A percentile compares a stretch with the other conserved stretches of the same genome.
These are phyloP conservation scores for Trachemys scripta DNA, from an alignment of 2,113 vertebrate genomes.

Conservation along the genomic window DNA sequence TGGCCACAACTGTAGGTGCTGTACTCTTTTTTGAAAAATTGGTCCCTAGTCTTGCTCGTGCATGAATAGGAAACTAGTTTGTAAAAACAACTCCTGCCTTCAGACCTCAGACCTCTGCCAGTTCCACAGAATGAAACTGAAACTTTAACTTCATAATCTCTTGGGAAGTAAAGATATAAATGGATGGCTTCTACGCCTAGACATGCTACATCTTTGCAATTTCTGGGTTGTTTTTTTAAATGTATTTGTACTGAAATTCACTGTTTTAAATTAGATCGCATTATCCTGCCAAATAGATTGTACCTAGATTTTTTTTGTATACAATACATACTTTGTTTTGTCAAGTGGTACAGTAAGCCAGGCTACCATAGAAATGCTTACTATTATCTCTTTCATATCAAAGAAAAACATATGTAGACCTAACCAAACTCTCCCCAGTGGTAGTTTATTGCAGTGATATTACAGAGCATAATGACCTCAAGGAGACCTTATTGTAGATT, in stretches of 20 bases:
- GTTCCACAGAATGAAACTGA: constrained; percentile 18
- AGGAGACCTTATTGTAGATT: constrained; percentile 60
- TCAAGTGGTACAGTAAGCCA: constrained; percentile 56
- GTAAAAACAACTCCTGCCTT: neutral
- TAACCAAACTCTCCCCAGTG: constrained; percentile 57
- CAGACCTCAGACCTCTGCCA: constrained; percentile 13
- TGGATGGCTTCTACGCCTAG: constrained; percentile 46
- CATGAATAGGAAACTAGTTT: neutral
- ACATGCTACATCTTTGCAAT: constrained; percentile 63
- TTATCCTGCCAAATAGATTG: constrained; percentile 48
- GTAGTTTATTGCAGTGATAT: constrained; percentile 58
- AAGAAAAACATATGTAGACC: constrained; percentile 41
- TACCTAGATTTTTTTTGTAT: constrained; percentile 44
- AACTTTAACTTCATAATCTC: constrained; percentile 55
- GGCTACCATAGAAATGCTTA: constrained; percentile 70
- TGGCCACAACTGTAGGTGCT: neutral
- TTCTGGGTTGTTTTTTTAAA: constrained; percentile 60
- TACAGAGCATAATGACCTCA: constrained; percentile 49
- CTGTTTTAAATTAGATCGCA: constrained; percentile 63
- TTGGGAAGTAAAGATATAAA: constrained; percentile 54
- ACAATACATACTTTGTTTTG: constrained; percentile 67
- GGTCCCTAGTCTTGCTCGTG: neutral
- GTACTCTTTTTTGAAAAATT: neutral
- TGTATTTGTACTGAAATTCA: constrained; percentile 67
- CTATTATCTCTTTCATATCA: constrained; percentile 55